Evolutionary conservation across 2,113 vertebrate species (phyloP), one percentile per base, ranked within the genome.

Genomic region (Lipotes vexillifer): DNA sequence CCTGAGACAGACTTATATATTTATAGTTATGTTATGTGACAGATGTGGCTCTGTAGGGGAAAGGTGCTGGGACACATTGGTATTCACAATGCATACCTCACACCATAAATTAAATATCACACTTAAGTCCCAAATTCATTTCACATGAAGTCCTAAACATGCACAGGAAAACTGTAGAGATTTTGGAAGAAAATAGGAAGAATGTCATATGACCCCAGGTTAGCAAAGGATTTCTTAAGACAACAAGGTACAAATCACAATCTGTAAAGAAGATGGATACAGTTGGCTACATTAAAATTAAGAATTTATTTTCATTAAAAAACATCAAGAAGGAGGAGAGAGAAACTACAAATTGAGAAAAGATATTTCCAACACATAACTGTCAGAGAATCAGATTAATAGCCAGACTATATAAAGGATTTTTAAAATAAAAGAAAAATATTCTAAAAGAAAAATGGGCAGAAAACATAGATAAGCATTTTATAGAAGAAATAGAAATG

Each of bases 291-390:
- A 3, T 84, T 77, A 61, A 92, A 91, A 82, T 66, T 78, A 84
- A 84, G 46, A 88, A 66, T 95, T 68, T 63, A 49, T 91, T 95
- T 93, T 93, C 71, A 68, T 88, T 65, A 71, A 88, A 93, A 83
- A 78, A 55, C 31, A 55, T n/a, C 31, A 74, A 68, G 84, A 52
- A 61, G 74, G 71, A 71, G 52, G 63, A 97, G 88, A 90, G 46
- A 92, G n/a, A 31, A 86, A 63, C 20, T 86, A 29, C 9, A 69
- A 55, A 88, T 8, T 71, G 52, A 63, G 74, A 83, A 83, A 78
- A 31, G 59, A 29, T 33, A 86, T 63, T 86, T 78, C 46, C 0
- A 90, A 59, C 21, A 93, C 8, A 14, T 61, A 71, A 61, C 63
- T 44, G 57, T 85, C 66, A 86, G 88, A 95, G 33, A 71, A 69